These are phyloP conservation scores for Drosophila tsacasi DNA, from an alignment of 1,140 invertebrate genomes.

Conservation along the genomic window DNA sequence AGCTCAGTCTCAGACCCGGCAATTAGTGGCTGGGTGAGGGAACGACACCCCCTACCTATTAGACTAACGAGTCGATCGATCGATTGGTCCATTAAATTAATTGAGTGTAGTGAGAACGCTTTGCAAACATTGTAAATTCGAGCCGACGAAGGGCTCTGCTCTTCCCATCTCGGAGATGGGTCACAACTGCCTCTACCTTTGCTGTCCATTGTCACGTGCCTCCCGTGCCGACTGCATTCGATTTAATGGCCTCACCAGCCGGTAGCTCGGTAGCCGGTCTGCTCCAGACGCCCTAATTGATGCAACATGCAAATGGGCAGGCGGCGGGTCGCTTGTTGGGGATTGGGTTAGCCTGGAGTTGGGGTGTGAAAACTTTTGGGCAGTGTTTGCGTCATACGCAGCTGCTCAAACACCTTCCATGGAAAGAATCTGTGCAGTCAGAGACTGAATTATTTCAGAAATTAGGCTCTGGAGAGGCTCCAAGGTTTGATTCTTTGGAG, in stretches of 20 bases:
- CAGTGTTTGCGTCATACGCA: slow-evolving; percentile 20
- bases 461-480: neutral
- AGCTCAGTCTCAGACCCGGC: slow-evolving; percentile 9
- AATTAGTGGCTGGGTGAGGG: slow-evolving; percentile 47
- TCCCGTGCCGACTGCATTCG: slow-evolving; percentile 55
- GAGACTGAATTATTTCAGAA: slow-evolving; percentile 13
- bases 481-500: neutral
- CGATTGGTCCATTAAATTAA: slow-evolving; percentile 82
- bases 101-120: slow-evolving; percentile 76
- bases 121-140: slow-evolving; percentile 47
- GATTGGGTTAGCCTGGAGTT: neutral
- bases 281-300: slow-evolving; percentile 75
- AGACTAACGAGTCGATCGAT: slow-evolving; percentile 61
- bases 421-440: neutral
- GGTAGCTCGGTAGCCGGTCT: slow-evolving; percentile 21
- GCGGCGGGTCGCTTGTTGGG: slow-evolving; percentile 5
- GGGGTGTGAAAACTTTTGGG: slow-evolving; percentile 28
- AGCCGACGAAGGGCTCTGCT: slow-evolving; percentile 3
- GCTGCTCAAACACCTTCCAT: slow-evolving; percentile 42
- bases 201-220: slow-evolving; percentile 62
- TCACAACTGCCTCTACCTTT: neutral
- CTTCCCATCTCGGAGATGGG: neutral
- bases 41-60: slow-evolving; percentile 34
- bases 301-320: slow-evolving; percentile 68
- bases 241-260: slow-evolving; percentile 62